Percentiles rank a stretch among this genome's conserved stretches.
Evolutionary conservation across 1,140 invertebrate species (phyloP).

Genomic region (Ostrea edulis): DNA sequence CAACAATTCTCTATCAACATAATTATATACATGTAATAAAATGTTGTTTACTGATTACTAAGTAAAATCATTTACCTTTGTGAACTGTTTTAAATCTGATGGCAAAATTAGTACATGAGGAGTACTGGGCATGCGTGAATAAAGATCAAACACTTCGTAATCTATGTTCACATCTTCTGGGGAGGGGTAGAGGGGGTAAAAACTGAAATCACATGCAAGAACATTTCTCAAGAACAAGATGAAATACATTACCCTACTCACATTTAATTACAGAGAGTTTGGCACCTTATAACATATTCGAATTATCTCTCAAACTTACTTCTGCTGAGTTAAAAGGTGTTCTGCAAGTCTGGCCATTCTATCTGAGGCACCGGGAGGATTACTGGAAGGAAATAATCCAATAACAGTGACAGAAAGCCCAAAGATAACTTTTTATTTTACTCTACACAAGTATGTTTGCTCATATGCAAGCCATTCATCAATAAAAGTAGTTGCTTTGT

Average conservation of each 20-base stretch:
- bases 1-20: too few species aligned
- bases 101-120: constrained; percentile 92
- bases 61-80: constrained; percentile 83
- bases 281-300: not conserved
- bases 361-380: constrained; percentile 71
- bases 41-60: too few species aligned
- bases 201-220: constrained; percentile 74
- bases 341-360: constrained; percentile 79
- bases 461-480: too few species aligned
- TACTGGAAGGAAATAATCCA: constrained; percentile 53
- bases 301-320: constrained; percentile 65
- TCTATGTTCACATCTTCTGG: constrained; percentile 85
- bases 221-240: not conserved
- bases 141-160: constrained; percentile 83
- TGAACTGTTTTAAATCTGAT: constrained; percentile 90
- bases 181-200: constrained; percentile 91
- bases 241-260: not conserved
- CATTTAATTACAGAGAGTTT: not conserved
- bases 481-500: too few species aligned
- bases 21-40: too few species aligned
- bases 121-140: constrained; percentile 80
- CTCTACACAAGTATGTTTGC: too few species aligned
- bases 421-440: not conserved
- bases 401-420: not conserved
- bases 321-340: constrained; percentile 88